Base-by-base conservation (phyloP, 1,140 invertebrate genomes). In the Papilio machaon region DNA sequence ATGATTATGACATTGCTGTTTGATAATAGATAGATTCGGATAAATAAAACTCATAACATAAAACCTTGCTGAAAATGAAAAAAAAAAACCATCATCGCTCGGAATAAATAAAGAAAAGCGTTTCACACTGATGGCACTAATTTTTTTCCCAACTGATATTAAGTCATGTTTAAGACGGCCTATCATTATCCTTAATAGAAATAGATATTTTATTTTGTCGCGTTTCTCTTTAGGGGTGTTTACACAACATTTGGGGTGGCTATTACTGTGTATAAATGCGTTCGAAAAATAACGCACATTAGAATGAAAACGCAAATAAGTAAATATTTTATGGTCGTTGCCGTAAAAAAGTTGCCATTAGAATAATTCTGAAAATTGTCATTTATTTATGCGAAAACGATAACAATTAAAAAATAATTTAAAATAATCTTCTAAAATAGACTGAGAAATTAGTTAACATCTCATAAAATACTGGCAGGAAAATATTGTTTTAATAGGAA, bases 181-280 rank as follows among this genome's bases (percentile, higher is more conserved):
- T 85, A 86, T 92, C 93, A 88, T 93, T 94, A 93, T 89, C 87
- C 89, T 93, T 94, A 94, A 94, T 94, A 94, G 93, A 92, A 93
- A 94, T 94, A 94, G 92, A 93, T 93, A 93, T 93, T 93, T 94
- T 93, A 94, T 93, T 93, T 94, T 90, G 93, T 92, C 92, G 90
- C 92, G 87, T 85, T 91, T 87, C 89, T 89, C 88, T 90, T 89
- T 88, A 81, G 88, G 89, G 91, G 88, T 91, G 89, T 91, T 93
- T 92, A 90, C 88, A 89, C 88, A 88, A 90, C 86, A 89, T 89
- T 87, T 80, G 84, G 77, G 87, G 87, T 74, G 82, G 19, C 38
- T 86, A 91, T 91, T 86, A 17, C 79, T 73, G 80, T 81, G 58
- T 64, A 58, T 43, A 10, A 64, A 64, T 67, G 38, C 46, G 17